Evolutionary conservation across 92 coral and sea anemone species (phyloP).

Genomic region (Actinernus sp.): DNA sequence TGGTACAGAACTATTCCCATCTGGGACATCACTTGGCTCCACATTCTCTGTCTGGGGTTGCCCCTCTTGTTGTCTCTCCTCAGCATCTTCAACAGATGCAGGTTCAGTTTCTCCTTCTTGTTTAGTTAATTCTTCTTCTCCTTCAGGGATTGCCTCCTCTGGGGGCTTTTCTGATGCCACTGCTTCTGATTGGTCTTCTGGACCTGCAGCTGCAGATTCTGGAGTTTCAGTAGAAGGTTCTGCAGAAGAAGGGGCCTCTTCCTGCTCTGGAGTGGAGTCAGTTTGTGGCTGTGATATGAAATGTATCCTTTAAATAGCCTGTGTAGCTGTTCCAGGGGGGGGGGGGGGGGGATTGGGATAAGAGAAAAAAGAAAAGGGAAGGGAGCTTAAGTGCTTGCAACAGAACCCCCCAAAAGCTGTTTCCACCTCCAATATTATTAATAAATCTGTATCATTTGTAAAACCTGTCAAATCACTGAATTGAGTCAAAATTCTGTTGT

Average conservation of each 20-base stretch:
- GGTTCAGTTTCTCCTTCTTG: background rate
- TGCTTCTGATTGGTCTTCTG: constrained; percentile 12
- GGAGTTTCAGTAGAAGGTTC: background rate
- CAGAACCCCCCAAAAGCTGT: no score
- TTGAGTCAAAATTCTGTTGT: no score
- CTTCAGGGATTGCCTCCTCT: background rate
- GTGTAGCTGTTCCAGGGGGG: no score
- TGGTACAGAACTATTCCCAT: constrained; percentile 64
- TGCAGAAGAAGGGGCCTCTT: constrained; percentile 3
- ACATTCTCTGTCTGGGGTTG: constrained; percentile 2
- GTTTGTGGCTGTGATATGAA: constrained; percentile 1
- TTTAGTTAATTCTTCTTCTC: constrained; percentile 10
- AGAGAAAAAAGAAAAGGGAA: no score
- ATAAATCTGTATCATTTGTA: no score
- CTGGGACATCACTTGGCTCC: constrained; percentile 13
- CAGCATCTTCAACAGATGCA: constrained; percentile 17
- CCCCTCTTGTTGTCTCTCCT: constrained; percentile 11
- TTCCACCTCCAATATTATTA: no score
- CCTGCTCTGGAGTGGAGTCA: constrained; percentile 20
- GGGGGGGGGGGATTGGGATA: no score
- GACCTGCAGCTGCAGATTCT: background rate
- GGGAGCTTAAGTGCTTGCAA: no score
- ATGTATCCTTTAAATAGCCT: no score
- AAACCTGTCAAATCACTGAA: no score
- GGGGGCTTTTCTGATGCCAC: constrained; percentile 1